Evolutionary conservation across 1,140 invertebrate genomes (phyloP), one percentile per base, ranked within the genome.

Genomic region (Samia ricini): DNA sequence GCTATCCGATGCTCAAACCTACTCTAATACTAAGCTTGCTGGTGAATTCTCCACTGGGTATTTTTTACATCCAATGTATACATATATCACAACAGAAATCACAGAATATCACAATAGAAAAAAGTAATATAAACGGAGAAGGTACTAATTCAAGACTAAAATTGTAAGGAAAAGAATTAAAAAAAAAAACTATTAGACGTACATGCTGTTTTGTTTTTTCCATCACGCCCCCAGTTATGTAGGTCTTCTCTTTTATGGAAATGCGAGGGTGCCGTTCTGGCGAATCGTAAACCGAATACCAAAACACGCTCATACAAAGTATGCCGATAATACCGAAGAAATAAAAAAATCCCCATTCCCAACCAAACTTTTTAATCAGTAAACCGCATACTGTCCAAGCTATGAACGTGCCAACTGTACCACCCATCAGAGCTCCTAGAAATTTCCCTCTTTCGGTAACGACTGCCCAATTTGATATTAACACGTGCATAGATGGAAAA

Each of bases 371-470:
- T 52, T 29, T 50, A 5, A 60, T 52, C 10, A 60, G n/a, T 12
- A 29, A 19, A 29, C 59, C 59, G 26, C 59, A 60, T 4, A 60
- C 12, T 19, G 22, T 33, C 59, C 59, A 60, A 12, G 58, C 62
- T 8, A 56, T 21, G 18, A 69, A 69, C 8, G 59, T 65, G 2
- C 67, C 67, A 26, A 69, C 63, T 12, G 33, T 62, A 8, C 67
- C 67, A 8, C 67, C 57, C 21, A 65, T 63, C 21, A 63, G 19
- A 15, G 60, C 63, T 50, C 68, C 68, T 22, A 61, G 18, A 23
- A 63, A 69, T 51, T 63, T 69, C n/a, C 67, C 67, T 54, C 60
- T 54, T 23, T 69, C 54, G 6, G 48, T 54, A 29, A 26, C 59
- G n/a, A 57, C 42, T 21, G 61, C 61, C 61, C 61, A 63, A 19